phyloP scores from a whole-genome alignment of 2,113 vertebrate species.

The Microtus pennsylvanicus region DNA sequence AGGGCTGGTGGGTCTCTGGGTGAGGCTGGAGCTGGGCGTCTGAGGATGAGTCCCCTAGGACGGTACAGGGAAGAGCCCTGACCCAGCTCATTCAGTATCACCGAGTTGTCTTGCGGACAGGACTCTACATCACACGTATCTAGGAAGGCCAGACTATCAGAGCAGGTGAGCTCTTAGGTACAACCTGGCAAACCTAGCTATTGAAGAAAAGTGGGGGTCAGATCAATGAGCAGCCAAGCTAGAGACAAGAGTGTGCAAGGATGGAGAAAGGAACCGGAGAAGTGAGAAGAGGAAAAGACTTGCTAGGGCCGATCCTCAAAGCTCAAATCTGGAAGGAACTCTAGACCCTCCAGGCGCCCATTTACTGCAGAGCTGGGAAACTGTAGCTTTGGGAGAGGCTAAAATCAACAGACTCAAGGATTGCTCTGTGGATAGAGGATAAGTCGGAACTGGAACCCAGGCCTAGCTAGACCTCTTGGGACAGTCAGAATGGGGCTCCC shows the following conservation, averaged over 20 bases:
- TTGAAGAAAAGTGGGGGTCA: background rate
- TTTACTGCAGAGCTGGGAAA: background rate
- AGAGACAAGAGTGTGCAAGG: background rate
- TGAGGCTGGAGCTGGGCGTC: background rate
- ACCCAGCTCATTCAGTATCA: too few relatives aligned
- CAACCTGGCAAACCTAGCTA: background rate
- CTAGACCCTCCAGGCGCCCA: background rate
- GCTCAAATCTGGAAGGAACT: background rate
- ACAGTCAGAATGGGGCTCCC: too few relatives aligned
- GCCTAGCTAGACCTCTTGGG: background rate
- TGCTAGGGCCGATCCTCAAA: background rate
- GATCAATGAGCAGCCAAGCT: background rate
- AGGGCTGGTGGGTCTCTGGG: background rate
- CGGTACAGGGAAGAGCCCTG: background rate
- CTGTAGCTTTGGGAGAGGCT: background rate
- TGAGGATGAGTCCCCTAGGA: too few relatives aligned
- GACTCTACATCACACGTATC: background rate
- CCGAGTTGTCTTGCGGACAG: fast-evolving
- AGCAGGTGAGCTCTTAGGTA: background rate
- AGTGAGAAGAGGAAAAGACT: background rate
- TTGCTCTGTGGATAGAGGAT: background rate
- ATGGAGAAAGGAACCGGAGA: background rate
- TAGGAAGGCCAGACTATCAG: background rate
- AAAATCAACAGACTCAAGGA: background rate
- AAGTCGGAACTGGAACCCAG: background rate